Evolutionary conservation across 2,888 invertebrate genomes (phyloP).

Genomic region (Hypomecis punctinalis): DNA sequence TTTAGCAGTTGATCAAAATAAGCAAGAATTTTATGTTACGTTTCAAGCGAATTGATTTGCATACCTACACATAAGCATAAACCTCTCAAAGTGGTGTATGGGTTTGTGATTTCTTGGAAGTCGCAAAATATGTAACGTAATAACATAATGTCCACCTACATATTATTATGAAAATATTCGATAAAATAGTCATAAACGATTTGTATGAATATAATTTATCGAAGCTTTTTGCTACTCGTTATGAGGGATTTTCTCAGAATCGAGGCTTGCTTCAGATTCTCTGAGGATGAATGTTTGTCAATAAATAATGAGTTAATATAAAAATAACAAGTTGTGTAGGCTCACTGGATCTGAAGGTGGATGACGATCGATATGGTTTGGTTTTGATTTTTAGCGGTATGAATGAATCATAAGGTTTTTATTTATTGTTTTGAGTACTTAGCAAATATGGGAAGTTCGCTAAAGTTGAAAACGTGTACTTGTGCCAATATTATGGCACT

Average conservation of each 20-base stretch:
- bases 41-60: slow-evolving; percentile 19
- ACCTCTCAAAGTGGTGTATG: slow-evolving; percentile 9
- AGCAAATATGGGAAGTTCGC: too few relatives aligned
- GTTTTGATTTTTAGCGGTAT: too few relatives aligned
- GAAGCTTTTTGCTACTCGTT: slow-evolving; percentile 1
- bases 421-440: too few relatives aligned
- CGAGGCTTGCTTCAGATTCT: background rate
- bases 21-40: slow-evolving; percentile 15
- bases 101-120: slow-evolving; percentile 16
- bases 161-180: slow-evolving; percentile 13
- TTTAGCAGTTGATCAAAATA: slow-evolving; percentile 7
- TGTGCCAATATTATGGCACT: too few relatives aligned
- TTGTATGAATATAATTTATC: slow-evolving; percentile 1
- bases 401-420: too few relatives aligned
- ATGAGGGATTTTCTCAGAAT: slow-evolving; percentile 17
- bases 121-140: slow-evolving; percentile 14
- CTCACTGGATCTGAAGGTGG: background rate
- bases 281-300: slow-evolving; percentile 12
- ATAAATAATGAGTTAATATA: slow-evolving; percentile 18
- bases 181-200: slow-evolving; percentile 9
- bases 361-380: too few relatives aligned
- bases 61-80: slow-evolving; percentile 18
- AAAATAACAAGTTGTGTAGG: slow-evolving; percentile 4
- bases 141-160: slow-evolving; percentile 18
- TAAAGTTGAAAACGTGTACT: too few relatives aligned